phyloP scores from a whole-genome alignment of 2,113 vertebrate genomes.

The Polypterus bichir region DNA sequence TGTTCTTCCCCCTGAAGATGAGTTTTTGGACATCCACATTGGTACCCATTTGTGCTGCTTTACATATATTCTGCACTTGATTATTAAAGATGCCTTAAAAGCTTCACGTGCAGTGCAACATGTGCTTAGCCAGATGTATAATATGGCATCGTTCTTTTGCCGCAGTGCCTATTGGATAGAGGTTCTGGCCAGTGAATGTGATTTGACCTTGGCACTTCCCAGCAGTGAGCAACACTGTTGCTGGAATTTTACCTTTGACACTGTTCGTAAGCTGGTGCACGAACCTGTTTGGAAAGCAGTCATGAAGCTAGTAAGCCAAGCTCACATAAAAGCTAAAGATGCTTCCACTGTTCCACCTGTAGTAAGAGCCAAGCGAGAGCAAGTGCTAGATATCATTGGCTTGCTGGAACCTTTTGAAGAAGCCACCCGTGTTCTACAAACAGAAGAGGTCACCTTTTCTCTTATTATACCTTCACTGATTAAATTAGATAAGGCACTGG shows the following conservation, averaged over 20 bases:
- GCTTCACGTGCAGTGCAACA: conserved; percentile 48
- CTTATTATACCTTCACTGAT: conserved; percentile 41
- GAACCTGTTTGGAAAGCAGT: conserved; percentile 35
- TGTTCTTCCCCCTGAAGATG: conserved; percentile 21
- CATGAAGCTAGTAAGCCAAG: conserved; percentile 41
- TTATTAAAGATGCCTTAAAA: conserved; percentile 50
- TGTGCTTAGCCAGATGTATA: conserved; percentile 41
- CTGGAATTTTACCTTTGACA: conserved; percentile 48
- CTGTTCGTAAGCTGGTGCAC: conserved; percentile 38
- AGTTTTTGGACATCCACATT: conserved; percentile 36
- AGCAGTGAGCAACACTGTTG: conserved; percentile 27
- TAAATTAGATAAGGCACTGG: conserved; percentile 43
- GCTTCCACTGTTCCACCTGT: conserved; percentile 35
- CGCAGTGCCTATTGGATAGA: conserved; percentile 48
- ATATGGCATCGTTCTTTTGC: conserved; percentile 49
- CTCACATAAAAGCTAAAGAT: conserved; percentile 39
- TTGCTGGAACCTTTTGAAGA: conserved; percentile 49
- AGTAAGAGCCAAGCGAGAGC: conserved; percentile 43
- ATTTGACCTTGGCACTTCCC: conserved; percentile 35
- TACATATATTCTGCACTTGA: conserved; percentile 32
- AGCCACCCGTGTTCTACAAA: conserved; percentile 44
- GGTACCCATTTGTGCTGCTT: conserved; percentile 36
- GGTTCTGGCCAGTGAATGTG: conserved; percentile 39
- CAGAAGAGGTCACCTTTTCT: conserved; percentile 37
- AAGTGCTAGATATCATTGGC: conserved; percentile 43